Evolutionary conservation across 2,888 invertebrate species (phyloP), one percentile per base, ranked within the genome.

Genomic region (Oscheius myriophilus): DNA sequence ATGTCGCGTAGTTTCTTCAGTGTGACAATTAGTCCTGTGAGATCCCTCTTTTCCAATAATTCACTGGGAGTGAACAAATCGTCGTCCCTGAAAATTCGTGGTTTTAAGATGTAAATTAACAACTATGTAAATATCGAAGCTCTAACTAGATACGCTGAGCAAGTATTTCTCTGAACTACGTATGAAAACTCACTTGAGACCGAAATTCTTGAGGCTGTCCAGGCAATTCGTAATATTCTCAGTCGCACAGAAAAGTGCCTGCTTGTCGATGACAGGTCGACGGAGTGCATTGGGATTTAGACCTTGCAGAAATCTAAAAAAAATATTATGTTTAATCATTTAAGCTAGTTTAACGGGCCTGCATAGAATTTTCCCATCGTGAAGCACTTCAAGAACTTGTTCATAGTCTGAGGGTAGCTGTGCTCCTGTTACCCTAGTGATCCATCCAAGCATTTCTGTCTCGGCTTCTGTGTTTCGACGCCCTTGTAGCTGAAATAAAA

Each of bases 321-420:
- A 46, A 26, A 25, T 9, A 6, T 16, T 53, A 18, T 25, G 25
- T 33, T 54, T 33, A 4, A 39, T 23, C 25, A 25, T 11, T 14
- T 33, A 18, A 4, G 26, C 11, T 11, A 46, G 9, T 21, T 2
- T 61, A 3, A 6, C 2, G 59, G 21, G 80, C 80, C 75, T 70
- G 79, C 80, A 80, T 7, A 80, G 63, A 26, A 79, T 69, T 16
- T 76, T 71, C 18, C 80, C 80, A 63, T 78, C 78, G 25, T 70
- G 59, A 4, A 80, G 66, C 39, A 45, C 51, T 46, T 74, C 76
- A 11, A 72, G 63, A 23, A 70, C 55, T n/a, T 71, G 68, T 11
- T 70, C 70, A 0, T 43, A 11, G 18, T 71, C 65, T 14, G 55
- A 14, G 2, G 66, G 53, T 12, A 71, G 39, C 7, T 41, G 14